Base-by-base conservation (phyloP, 2,797 vertebrate genomes). In the Myoxocephalus aenaeus region DNA sequence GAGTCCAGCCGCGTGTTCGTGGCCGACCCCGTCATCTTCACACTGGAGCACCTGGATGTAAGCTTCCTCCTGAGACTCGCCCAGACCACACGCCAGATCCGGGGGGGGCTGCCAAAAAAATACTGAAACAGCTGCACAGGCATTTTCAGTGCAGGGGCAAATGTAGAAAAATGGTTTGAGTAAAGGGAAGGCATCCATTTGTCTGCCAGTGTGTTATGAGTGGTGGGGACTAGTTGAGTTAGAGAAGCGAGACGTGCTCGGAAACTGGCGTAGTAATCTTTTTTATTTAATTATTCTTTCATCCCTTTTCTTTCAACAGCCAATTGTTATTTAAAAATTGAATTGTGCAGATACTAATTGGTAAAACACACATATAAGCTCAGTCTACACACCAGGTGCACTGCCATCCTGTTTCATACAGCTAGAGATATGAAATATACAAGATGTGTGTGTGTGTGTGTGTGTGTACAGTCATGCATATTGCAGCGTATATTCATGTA, bases 1-100 rank as follows among this genome's bases (percentile, higher is more conserved):
- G 98, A 99, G 91, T 99, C 98, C 58, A 99, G 97, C 94, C 95
- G 98, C 2, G 97, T 99, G 77, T 99, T 97, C 89, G 94, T 99
- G 88, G 96, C 97, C 1, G 97, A 99, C 81, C 98, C 98, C 0
- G 97, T 99, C 87, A 93, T 98, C 85, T 99, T 99, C 89, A 99
- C 97, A 0, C 94, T 99, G 88, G 96, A 97, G 42, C 98, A 99
- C 94, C 96, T 99, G 42, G 97, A 99, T 92, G 98, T 99, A 95
- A 99, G 98, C 93, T 51, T 70, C 78, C 89, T 72, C 78, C 80
- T 5, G 65, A 80, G 77, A 87, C 80, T 59, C 65, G 34, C 62
- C 63, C 64, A 40, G 72, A 84, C 66, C 56, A 65, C 80, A 65
- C 59, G 38, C 4, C 22, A 44, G 59, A 61, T 27, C 57, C 1